Evolutionary conservation across 2,797 vertebrate genomes (phyloP).

Genomic region (Sphenodon punctatus): DNA sequence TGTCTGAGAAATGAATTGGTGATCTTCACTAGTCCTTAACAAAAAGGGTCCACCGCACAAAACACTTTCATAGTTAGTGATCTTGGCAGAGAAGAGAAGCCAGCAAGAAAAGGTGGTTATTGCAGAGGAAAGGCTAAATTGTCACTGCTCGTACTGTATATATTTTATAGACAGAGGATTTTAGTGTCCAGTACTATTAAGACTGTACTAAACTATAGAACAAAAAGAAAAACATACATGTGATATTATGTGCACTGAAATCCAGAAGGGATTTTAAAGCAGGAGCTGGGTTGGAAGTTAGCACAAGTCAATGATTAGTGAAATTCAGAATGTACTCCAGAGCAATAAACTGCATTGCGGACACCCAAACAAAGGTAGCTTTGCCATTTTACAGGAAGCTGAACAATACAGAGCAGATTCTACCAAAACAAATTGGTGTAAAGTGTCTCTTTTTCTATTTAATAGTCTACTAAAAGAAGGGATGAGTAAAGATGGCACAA

Average conservation of each 20-base stretch:
- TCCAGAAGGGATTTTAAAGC: conserved; percentile 19
- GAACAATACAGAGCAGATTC: neutral
- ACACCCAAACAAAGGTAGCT: neutral
- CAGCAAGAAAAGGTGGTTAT: neutral
- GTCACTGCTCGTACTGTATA: neutral
- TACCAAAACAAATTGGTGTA: neutral
- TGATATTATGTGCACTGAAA: neutral
- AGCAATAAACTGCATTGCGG: neutral
- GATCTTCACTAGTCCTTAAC: neutral
- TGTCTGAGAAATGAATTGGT: neutral
- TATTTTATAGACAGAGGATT: neutral
- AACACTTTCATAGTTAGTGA: neutral
- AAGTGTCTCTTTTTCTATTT: neutral
- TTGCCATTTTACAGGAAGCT: neutral
- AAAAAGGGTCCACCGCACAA: neutral
- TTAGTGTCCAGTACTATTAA: neutral
- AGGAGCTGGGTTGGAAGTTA: neutral
- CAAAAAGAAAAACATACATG: conserved; percentile 4
- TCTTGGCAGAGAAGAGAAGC: neutral
- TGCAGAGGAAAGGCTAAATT: neutral
- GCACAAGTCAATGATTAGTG: neutral
- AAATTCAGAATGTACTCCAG: neutral
- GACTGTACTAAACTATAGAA: neutral
- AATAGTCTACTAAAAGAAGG: neutral
- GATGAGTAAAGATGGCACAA: neutral